Evolutionary conservation across 2,888 invertebrate genomes (phyloP).

Genomic region (Idaea biselata): DNA sequence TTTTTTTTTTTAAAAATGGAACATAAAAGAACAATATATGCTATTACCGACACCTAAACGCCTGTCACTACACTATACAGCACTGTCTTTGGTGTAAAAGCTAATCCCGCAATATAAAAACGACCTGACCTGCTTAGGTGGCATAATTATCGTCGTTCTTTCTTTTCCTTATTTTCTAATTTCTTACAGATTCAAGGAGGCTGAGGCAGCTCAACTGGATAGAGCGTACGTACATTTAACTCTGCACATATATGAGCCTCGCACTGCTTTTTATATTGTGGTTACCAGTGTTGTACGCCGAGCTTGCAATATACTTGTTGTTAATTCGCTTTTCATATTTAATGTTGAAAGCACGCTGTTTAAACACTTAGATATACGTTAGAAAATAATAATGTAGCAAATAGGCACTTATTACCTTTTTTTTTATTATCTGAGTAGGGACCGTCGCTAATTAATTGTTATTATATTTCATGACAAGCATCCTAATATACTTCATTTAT

Average conservation of each 20-base stretch:
- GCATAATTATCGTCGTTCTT: constrained; percentile 65
- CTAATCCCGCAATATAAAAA: constrained; percentile 53
- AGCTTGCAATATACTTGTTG: constrained; percentile 37
- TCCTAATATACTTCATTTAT: neutral
- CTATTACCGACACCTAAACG: constrained; percentile 53
- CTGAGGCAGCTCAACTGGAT: constrained; percentile 89
- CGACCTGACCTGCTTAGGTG: constrained; percentile 58
- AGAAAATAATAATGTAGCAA: constrained; percentile 23
- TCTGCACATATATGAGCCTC: constrained; percentile 56
- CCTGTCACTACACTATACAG: constrained; percentile 60
- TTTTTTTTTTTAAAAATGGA: too few relatives aligned
- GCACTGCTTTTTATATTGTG: constrained; percentile 57
- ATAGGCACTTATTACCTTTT: neutral
- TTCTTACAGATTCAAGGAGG: constrained; percentile 92
- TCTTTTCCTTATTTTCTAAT: constrained; percentile 79
- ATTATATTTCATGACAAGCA: too few relatives aligned
- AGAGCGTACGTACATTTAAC: constrained; percentile 88
- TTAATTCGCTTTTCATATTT: constrained; percentile 38
- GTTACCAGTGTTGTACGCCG: constrained; percentile 39
- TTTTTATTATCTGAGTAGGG: neutral
- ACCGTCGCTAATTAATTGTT: neutral
- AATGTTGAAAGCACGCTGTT: constrained; percentile 26
- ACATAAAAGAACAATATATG: constrained; percentile 38
- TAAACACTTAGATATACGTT: constrained; percentile 5
- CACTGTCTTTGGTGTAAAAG: constrained; percentile 59